Percentiles rank a stretch among this genome's conserved stretches.
Conservation (phyloP, 2,113 vertebrate species). For the Meriones unguiculatus region DNA sequence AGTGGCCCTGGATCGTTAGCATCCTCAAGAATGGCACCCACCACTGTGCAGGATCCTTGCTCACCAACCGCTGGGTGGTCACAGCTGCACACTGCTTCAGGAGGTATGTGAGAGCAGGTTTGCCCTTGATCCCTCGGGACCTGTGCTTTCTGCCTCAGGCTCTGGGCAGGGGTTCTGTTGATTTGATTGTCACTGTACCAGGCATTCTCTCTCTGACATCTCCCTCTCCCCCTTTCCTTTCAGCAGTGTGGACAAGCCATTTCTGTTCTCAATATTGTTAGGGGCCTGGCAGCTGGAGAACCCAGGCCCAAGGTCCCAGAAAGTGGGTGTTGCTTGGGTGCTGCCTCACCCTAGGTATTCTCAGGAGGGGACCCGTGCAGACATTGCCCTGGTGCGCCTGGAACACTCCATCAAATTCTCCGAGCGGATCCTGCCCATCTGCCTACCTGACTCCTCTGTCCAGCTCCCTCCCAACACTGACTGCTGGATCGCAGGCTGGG, state of each 20-base stretch:
- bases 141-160: neutral
- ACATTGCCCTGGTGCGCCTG: conserved; percentile 81
- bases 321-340: conserved; percentile 70
- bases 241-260: conserved; percentile 50
- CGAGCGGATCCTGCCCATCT: conserved; percentile 76
- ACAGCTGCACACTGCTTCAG: conserved; percentile 85
- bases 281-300: conserved; percentile 78
- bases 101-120: conserved; percentile 41
- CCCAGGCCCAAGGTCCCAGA: conserved; percentile 69
- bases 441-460: conserved; percentile 67
- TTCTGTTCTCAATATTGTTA: conserved; percentile 73
- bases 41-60: conserved; percentile 82
- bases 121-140: neutral
- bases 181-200: neutral
- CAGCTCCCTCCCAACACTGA: neutral
- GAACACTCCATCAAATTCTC: conserved; percentile 70
- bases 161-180: neutral
- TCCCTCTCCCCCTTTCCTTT: neutral
- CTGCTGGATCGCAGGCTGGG: conserved; percentile 84
- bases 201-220: neutral
- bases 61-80: conserved; percentile 83
- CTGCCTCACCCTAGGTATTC: conserved; percentile 73
- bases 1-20: conserved; percentile 86
- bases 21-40: conserved; percentile 78
- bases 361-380: conserved; percentile 65